Evolutionary conservation across 2,113 vertebrate genomes (phyloP).

Genomic region (Eupsittula cactorum): DNA sequence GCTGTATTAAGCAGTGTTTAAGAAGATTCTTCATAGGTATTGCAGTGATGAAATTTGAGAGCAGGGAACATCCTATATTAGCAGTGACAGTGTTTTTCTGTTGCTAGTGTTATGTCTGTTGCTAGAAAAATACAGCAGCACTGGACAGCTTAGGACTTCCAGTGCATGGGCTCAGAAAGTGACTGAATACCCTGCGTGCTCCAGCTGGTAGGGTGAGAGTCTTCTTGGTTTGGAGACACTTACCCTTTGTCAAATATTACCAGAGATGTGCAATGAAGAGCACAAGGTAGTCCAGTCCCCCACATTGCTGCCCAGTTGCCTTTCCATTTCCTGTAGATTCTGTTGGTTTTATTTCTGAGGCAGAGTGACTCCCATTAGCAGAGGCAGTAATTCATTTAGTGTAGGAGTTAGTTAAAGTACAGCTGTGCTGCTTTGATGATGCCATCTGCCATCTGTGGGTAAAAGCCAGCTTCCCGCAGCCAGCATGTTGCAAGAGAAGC

Average conservation of each 20-base stretch:
- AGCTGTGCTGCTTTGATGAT: conserved; percentile 54
- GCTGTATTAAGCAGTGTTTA: not conserved
- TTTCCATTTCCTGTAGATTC: not conserved
- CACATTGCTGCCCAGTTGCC: not conserved
- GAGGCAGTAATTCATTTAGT: conserved; percentile 7
- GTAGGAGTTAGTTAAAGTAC: conserved; percentile 40
- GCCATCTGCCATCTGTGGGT: conserved; percentile 44
- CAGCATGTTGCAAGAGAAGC: not conserved
- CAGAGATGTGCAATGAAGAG: not conserved
- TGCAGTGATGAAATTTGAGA: not conserved
- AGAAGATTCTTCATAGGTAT: not conserved
- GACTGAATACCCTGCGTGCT: not conserved
- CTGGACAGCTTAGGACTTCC: not conserved
- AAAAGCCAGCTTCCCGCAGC: not conserved
- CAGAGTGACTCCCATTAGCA: not conserved
- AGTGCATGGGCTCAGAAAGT: not conserved
- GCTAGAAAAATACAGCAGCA: not conserved
- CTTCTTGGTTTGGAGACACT: not conserved
- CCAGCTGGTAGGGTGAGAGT: not conserved
- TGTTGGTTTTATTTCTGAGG: not conserved
- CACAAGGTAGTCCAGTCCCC: not conserved
- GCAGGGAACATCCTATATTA: not conserved
- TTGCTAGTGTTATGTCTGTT: not conserved
- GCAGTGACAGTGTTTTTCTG: not conserved
- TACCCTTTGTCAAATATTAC: not conserved